These are phyloP conservation scores for Pomatostomus ruficeps DNA, from an alignment of 2,113 vertebrate species.

Conservation along the genomic window DNA sequence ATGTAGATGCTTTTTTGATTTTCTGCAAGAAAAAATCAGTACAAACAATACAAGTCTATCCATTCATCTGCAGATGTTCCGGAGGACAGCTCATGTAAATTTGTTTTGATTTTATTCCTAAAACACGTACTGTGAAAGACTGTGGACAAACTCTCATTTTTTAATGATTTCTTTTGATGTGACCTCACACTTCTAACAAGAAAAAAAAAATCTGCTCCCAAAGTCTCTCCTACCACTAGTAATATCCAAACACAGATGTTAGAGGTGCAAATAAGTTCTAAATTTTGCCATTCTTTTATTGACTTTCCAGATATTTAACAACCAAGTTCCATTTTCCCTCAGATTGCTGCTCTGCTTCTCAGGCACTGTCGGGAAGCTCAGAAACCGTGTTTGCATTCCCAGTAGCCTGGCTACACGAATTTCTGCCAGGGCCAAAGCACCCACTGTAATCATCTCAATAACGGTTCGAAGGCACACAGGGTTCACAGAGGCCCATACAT, in stretches of 20 bases:
- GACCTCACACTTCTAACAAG: background rate
- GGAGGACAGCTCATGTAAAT: background rate
- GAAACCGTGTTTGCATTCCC: background rate
- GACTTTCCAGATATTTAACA: background rate
- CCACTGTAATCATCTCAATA: constrained; percentile 21
- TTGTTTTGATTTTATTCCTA: background rate
- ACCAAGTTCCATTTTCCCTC: background rate
- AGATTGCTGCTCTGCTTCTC: background rate
- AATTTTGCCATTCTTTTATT: background rate
- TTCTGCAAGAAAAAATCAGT: background rate
- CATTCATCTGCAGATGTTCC: fast-evolving
- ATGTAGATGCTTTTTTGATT: background rate
- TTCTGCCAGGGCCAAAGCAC: background rate
- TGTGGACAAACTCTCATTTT: background rate
- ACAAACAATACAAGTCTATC: background rate
- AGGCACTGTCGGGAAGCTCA: background rate
- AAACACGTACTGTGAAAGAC: background rate
- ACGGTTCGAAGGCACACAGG: constrained; percentile 1
- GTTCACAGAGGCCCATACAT: background rate
- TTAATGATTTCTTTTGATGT: fast-evolving
- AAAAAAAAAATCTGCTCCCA: background rate
- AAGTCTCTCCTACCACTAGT: background rate
- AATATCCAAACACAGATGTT: background rate
- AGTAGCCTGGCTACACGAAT: background rate
- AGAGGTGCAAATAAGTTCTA: background rate